These are phyloP conservation scores for Okapia johnstoni DNA, from an alignment of 2,113 vertebrate genomes.

Conservation along the genomic window DNA sequence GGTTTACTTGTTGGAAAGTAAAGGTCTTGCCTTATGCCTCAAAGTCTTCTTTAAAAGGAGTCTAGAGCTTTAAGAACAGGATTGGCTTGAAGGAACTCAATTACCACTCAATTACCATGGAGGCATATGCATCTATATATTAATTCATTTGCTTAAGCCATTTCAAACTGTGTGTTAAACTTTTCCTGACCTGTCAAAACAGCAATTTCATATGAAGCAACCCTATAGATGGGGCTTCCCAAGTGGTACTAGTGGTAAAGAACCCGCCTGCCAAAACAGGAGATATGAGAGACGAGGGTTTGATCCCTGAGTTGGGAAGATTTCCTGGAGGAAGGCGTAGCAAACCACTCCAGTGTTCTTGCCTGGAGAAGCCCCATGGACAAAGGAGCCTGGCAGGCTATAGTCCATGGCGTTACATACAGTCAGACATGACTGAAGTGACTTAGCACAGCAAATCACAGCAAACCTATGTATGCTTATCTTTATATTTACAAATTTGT, in stretches of 20 bases:
- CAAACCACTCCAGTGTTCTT: not conserved
- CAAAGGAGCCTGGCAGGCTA: not conserved
- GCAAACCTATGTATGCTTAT: not conserved
- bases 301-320: not conserved
- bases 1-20: not conserved
- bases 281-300: not conserved
- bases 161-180: not conserved
- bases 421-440: not conserved
- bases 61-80: not conserved
- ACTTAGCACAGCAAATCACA: not conserved
- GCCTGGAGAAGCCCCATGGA: not conserved
- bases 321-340: not conserved
- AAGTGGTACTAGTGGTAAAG: not conserved
- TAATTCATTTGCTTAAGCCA: not conserved
- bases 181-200: not conserved
- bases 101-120: not conserved
- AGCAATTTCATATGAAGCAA: not conserved
- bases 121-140: too few species aligned
- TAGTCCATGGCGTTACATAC: not conserved
- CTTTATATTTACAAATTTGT: not conserved
- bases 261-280: not conserved
- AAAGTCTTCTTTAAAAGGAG: too few species aligned
- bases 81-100: not conserved
- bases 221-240: not conserved
- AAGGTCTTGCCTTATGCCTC: not conserved